Conservation (phyloP, 2,113 vertebrate genomes). For the Piprites chloris region DNA sequence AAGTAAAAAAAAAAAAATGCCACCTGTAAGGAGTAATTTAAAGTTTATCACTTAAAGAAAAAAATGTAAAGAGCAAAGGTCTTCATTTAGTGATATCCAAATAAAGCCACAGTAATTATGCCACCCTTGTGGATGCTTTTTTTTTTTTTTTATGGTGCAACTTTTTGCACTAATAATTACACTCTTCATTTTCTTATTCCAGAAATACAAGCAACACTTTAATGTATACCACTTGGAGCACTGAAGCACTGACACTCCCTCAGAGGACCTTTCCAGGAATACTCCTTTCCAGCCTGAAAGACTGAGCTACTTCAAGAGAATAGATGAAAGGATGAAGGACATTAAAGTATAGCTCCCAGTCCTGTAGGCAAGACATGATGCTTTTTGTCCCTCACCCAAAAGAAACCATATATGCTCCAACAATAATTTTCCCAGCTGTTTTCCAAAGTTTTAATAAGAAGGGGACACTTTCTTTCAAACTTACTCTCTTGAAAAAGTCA, state of each 20-base stretch:
- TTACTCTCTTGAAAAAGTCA: neutral
- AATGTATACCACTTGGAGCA: neutral
- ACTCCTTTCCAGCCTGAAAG: neutral
- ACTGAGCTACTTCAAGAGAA: neutral
- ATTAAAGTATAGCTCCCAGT: neutral
- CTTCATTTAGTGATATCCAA: neutral
- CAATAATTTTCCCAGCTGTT: neutral
- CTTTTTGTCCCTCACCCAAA: rapidly evolving
- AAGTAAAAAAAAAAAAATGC: neutral
- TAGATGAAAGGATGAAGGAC: neutral
- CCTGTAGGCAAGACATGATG: neutral
- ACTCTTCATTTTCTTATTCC: neutral
- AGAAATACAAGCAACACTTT: neutral
- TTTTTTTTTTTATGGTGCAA: too few species aligned
- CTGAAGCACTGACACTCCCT: neutral
- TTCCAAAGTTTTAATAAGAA: neutral
- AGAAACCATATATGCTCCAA: neutral
- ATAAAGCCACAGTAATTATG: neutral
- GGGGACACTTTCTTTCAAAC: neutral
- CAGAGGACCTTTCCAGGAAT: neutral
- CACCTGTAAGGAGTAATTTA: neutral
- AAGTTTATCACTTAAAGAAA: neutral
- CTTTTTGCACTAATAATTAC: neutral
- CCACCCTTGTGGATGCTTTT: neutral
- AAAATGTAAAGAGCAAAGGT: neutral